Conservation (phyloP, 2,888 invertebrate species). For the Mesoligia furuncula region DNA sequence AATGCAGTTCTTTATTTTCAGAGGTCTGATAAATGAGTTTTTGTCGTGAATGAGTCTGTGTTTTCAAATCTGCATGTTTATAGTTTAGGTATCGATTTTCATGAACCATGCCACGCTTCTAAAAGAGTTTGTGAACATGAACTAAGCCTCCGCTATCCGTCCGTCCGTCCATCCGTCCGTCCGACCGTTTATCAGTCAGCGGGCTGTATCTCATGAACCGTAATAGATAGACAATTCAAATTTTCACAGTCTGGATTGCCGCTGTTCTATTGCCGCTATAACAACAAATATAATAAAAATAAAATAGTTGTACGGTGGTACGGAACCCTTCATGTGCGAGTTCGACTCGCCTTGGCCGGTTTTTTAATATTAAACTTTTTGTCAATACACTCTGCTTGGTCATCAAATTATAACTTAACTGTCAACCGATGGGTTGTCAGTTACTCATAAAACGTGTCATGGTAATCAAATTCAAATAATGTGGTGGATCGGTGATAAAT, state of each 20-base stretch:
- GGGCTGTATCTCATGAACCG: background rate
- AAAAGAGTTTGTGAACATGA: background rate
- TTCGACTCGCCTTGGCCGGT: too few species aligned
- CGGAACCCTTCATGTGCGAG: background rate
- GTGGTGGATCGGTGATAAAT: background rate
- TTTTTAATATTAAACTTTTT: background rate
- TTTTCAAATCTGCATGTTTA: background rate
- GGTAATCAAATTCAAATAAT: background rate
- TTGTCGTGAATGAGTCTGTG: background rate
- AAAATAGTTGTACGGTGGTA: background rate
- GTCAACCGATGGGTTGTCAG: background rate
- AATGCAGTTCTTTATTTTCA: background rate
- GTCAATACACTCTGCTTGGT: background rate
- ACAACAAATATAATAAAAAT: background rate
- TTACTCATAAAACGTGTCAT: background rate
- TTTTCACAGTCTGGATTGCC: background rate
- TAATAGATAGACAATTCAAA: background rate
- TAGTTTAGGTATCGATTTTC: background rate
- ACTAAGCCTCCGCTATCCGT: background rate
- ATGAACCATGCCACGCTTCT: background rate
- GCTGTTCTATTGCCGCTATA: background rate
- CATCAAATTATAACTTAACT: background rate
- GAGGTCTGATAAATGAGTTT: background rate
- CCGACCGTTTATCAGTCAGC: background rate
- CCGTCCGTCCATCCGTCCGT: background rate